Evolutionary conservation across 2,888 invertebrate species (phyloP).

Genomic region (Penaeus monodon): DNA sequence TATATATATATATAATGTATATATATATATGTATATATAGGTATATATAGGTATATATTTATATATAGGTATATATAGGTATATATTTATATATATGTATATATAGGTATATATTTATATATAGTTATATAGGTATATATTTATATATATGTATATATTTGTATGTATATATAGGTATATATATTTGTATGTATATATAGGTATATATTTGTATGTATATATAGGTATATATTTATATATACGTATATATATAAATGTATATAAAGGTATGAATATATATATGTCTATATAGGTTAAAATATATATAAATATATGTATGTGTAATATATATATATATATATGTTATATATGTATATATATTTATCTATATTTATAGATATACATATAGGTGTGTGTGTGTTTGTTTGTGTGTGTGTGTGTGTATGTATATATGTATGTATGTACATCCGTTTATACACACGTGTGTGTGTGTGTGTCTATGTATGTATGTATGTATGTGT

Average conservation of each 20-base stretch:
- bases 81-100: too few relatives aligned
- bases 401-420: background rate
- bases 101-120: background rate
- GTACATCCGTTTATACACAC: background rate
- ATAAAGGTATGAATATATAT: background rate
- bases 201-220: too few relatives aligned
- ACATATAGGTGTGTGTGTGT: background rate
- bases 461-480: background rate
- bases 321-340: background rate
- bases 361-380: background rate
- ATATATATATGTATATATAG: background rate
- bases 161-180: background rate
- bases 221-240: too few relatives aligned
- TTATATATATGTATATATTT: background rate
- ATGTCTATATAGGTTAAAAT: background rate
- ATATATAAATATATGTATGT: background rate
- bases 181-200: background rate
- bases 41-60: too few relatives aligned
- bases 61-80: too few relatives aligned
- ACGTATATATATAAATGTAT: too few relatives aligned
- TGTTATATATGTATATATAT: background rate
- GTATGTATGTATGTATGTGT: background rate
- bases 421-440: background rate
- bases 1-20: too few relatives aligned
- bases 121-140: background rate